A percentile compares a stretch with the other conserved stretches of the same genome.
Evolutionary conservation across 2,113 vertebrate species (phyloP).

Genomic region (Propithecus coquereli): DNA sequence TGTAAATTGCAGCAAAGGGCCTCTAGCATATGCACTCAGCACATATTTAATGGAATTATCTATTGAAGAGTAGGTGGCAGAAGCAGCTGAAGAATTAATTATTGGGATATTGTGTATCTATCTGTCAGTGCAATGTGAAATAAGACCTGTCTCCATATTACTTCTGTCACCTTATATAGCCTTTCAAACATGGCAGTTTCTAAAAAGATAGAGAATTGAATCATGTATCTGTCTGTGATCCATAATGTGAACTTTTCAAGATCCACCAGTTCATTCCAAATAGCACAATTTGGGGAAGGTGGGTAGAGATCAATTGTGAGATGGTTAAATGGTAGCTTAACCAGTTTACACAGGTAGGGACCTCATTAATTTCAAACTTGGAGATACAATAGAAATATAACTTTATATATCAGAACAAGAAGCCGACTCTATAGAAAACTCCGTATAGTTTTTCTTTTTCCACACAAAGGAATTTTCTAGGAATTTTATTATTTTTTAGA

Average conservation of each 20-base stretch:
- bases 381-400: background rate
- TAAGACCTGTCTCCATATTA: conserved; percentile 67
- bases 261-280: background rate
- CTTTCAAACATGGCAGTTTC: conserved; percentile 74
- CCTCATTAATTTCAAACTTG: background rate
- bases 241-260: background rate
- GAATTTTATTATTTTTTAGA: background rate
- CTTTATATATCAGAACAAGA: background rate
- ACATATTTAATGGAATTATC: conserved; percentile 67
- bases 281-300: background rate
- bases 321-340: background rate
- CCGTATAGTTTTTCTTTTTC: background rate
- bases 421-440: background rate
- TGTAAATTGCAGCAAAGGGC: conserved; percentile 40
- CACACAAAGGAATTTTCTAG: background rate
- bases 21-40: conserved; percentile 37
- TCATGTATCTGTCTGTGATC: background rate
- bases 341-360: background rate
- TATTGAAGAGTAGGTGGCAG: conserved; percentile 54
- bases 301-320: background rate
- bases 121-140: conserved; percentile 55
- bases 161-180: conserved; percentile 47
- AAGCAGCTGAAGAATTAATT: conserved; percentile 78
- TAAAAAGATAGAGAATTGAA: conserved; percentile 68
- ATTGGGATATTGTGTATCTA: conserved; percentile 64